Evolutionary conservation across 2,888 invertebrate species (phyloP).

Genomic region (Hydraecia micacea): DNA sequence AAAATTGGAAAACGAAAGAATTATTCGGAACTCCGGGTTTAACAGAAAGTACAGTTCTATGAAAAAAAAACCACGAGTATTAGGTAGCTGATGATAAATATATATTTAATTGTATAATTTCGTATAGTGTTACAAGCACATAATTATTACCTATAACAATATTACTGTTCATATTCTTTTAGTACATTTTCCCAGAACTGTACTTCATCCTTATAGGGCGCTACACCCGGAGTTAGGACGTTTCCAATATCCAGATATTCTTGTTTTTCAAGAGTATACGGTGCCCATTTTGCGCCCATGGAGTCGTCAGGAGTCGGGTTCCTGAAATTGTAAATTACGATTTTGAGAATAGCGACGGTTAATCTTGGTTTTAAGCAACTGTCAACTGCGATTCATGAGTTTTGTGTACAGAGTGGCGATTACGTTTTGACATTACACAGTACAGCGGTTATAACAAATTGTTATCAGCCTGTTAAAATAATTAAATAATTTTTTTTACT

Average conservation of each 20-base stretch:
- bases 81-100: neutral
- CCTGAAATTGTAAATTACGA: slow-evolving; percentile 58
- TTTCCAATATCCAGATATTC: slow-evolving; percentile 73
- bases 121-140: neutral
- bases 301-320: slow-evolving; percentile 70
- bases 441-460: too few relatives aligned
- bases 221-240: slow-evolving; percentile 51
- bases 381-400: neutral
- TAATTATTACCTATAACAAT: neutral
- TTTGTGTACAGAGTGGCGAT: neutral
- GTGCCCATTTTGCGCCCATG: slow-evolving; percentile 66
- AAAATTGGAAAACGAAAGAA: neutral
- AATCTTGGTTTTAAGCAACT: neutral
- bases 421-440: neutral
- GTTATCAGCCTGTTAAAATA: too few relatives aligned
- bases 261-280: slow-evolving; percentile 64
- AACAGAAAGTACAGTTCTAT: neutral
- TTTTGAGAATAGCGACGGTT: neutral
- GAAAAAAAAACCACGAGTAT: neutral
- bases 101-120: too few relatives aligned
- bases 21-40: neutral
- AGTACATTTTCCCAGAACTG: slow-evolving; percentile 73
- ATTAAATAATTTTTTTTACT: neutral
- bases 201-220: slow-evolving; percentile 67
- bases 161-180: slow-evolving; percentile 58